Evolutionary conservation across 2,113 vertebrate genomes (phyloP), one percentile per base, ranked within the genome.

Genomic region (Geococcyx californianus): DNA sequence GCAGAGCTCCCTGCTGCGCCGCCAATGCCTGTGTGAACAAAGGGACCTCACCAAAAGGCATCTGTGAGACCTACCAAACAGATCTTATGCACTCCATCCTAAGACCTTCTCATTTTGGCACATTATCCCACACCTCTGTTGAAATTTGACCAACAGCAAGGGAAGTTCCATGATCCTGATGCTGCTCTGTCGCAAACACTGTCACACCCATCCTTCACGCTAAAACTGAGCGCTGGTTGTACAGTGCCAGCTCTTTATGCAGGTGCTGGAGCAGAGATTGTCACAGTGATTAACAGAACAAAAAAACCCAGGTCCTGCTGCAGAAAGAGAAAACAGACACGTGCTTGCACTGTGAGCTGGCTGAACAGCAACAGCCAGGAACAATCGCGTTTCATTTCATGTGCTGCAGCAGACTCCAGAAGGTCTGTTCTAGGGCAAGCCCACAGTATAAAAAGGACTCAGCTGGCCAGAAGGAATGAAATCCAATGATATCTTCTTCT

Each of bases 401-500:
- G 1, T 16, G 58, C 49, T 60, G n/a, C 36, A 83, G 69, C 25
- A 95, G 58, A 69, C 7, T 62, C 24, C 3, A 40, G 19, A 81
- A 91, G 3, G 31, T 91, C 62, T 82, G 3, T 8, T 66, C 85
- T 45, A 79, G 31, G 34, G 36, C 26, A 85, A 89, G 70, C 16
- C 12, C 10, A 19, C 38, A 36, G 66, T 29, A 49, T 55, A 95
- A 58, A 38, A 82, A 58, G 14, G 59, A 88, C 14, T 40, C 54
- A 81, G 17, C 19, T 31, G 29, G 24, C 52, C 33, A 31, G n/a
- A 64, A 70, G 42, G 59, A 36, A 56, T 47, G 28, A 84, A 84
- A 90, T 51, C 59, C 28, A 96, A 11, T 56, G 8, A 96, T 94
- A 84, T 15, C 91, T 69, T 24, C 29, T 64, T 74, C 83, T 95